phyloP scores from a whole-genome alignment of 2,113 vertebrate genomes.

The Ranitomeya variabilis region DNA sequence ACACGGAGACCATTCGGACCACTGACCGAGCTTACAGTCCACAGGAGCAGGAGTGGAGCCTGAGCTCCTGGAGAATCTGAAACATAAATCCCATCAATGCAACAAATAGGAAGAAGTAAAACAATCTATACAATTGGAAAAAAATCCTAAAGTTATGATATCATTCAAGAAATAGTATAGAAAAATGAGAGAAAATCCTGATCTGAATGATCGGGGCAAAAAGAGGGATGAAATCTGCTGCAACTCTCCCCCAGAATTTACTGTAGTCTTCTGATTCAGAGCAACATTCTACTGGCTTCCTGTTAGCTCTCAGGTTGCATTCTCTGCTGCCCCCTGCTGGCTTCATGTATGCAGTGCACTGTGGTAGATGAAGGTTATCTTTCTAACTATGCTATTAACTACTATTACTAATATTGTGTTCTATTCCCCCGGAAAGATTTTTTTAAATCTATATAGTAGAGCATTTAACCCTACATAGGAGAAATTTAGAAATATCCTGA shows the following conservation, averaged over 20 bases:
- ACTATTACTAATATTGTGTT: not conserved
- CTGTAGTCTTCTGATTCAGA: not conserved
- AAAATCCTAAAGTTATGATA: not conserved
- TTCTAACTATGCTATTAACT: not conserved
- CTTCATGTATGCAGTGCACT: not conserved
- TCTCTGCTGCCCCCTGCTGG: no score
- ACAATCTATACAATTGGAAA: not conserved
- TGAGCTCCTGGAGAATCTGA: constrained; percentile 65
- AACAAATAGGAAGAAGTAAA: not conserved
- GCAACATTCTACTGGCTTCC: not conserved
- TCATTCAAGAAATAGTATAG: no score
- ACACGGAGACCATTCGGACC: constrained; percentile 88
- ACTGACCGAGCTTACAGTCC: constrained; percentile 77
- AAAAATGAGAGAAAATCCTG: no score
- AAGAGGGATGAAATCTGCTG: no score
- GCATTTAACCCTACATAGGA: not conserved
- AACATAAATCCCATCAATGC: constrained; percentile 25
- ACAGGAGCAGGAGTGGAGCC: constrained; percentile 63
- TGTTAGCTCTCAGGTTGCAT: not conserved
- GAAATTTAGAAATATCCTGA: not conserved
- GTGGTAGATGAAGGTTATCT: not conserved
- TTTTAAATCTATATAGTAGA: not conserved
- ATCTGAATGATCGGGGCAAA: no score
- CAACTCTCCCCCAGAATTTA: no score
- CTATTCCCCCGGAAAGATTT: not conserved